Base-by-base conservation (phyloP, 2,113 vertebrate species). In the Salminus brasiliensis region DNA sequence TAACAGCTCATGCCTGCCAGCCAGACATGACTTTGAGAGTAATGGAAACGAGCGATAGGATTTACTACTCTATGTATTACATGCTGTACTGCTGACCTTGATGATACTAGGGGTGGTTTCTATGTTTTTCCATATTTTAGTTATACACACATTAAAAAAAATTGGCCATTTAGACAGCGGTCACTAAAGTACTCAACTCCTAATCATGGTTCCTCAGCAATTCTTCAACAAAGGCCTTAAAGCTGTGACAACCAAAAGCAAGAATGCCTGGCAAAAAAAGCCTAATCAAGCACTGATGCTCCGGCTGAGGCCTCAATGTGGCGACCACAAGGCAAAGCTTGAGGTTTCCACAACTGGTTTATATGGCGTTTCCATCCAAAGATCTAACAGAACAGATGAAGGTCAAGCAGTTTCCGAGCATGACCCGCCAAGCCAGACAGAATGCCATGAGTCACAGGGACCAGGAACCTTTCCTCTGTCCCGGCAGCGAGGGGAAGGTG, bases 381-480 rank as follows among this genome's bases (percentile, higher is more conserved):
- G n/a, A n/a, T n/a, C n/a, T n/a, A n/a, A n/a, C n/a, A n/a, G n/a
- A n/a, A n/a, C n/a, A n/a, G n/a, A n/a, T n/a, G n/a, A n/a, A 18
- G 5, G 5, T 10, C 18, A 55, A 23, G n/a, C 11, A 23, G 62
- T 32, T 69, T 10, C 32, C 1, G 6, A 65, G 69, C n/a, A 34
- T 79, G 12, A 72, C 29, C 16, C 45, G 49, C 60, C 49, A 72
- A 79, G 76, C 23, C 59, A 32, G 25, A n/a, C n/a, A n/a, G n/a
- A n/a, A n/a, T n/a, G n/a, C n/a, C n/a, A n/a, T 23, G 49, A 49
- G 72, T 84, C 2, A 55, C 13, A 73, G 87, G 86, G 87, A 88
- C 81, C 85, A 87, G 82, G 86, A 83, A 84, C 49, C 86, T 86
- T 89, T 71, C 86, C 75, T 77, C 76, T 67, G 83, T 84, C 68